Conservation (phyloP, 92 coral and sea anemone species). For the Blastomussa wellsi region DNA sequence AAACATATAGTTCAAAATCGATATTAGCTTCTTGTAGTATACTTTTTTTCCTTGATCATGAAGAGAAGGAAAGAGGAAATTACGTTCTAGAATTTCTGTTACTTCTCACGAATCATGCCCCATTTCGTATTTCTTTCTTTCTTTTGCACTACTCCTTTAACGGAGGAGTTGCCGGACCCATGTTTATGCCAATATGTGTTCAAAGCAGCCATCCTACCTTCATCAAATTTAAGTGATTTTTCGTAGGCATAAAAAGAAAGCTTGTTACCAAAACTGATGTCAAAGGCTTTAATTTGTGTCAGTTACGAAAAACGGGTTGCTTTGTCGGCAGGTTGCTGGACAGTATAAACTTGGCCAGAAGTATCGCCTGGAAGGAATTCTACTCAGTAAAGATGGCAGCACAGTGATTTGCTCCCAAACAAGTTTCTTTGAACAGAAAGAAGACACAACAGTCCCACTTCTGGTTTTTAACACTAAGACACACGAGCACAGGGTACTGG, state of each 20-base stretch:
- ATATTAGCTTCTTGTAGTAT: too few species aligned
- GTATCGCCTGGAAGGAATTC: slow-evolving; percentile 76
- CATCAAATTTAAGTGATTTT: not conserved
- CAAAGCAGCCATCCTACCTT: not conserved
- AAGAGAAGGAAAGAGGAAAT: too few species aligned
- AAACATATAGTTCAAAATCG: not conserved
- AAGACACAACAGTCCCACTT: slow-evolving; percentile 63
- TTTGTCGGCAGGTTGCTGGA: slow-evolving; percentile 47
- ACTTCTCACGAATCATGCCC: not conserved
- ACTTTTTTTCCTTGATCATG: too few species aligned
- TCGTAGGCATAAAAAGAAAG: not conserved
- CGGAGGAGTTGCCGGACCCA: not conserved
- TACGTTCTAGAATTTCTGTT: not conserved
- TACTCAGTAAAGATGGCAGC: slow-evolving; percentile 72
- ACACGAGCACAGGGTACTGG: slow-evolving; percentile 56
- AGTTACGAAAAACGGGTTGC: not conserved
- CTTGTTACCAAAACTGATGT: not conserved
- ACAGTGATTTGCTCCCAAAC: slow-evolving; percentile 67
- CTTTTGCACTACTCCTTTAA: not conserved
- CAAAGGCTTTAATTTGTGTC: not conserved
- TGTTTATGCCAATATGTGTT: not conserved
- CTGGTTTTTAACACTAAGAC: slow-evolving; percentile 65
- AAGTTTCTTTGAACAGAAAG: slow-evolving; percentile 40
- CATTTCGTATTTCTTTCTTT: not conserved
- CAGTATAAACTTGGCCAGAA: slow-evolving; percentile 77